Conservation (phyloP, 2,113 vertebrate species). For the Etheostoma spectabile region DNA sequence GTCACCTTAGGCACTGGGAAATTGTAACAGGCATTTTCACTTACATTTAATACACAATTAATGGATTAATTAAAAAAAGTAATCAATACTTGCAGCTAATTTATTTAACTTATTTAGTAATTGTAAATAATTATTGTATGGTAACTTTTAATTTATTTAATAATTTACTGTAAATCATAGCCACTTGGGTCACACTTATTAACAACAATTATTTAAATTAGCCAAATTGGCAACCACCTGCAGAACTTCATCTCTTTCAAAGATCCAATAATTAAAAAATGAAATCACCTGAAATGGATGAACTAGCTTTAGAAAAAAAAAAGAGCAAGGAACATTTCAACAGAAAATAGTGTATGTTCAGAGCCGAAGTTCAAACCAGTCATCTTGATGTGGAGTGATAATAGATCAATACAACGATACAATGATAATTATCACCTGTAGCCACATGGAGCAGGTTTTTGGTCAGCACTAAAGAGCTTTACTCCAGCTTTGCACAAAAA, state of each 20-base stretch:
- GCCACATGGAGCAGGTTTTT: conserved; percentile 28
- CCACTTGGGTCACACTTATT: neutral
- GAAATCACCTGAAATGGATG: neutral
- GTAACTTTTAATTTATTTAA: too few relatives aligned
- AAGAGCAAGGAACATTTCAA: neutral
- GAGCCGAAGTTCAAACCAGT: neutral
- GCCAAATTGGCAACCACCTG: neutral
- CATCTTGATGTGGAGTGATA: neutral
- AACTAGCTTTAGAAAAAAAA: neutral
- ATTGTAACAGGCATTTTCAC: neutral
- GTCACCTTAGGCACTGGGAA: neutral
- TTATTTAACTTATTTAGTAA: too few relatives aligned
- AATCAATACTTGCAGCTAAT: neutral
- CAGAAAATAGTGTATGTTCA: neutral
- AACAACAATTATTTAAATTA: neutral
- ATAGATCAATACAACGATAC: neutral
- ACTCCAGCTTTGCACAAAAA: conserved; percentile 26
- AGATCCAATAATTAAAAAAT: neutral
- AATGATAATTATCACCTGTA: conserved; percentile 6
- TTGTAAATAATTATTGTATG: too few relatives aligned
- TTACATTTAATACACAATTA: neutral
- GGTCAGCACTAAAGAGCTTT: conserved; percentile 26
- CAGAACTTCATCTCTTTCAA: neutral
- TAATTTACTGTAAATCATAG: neutral
- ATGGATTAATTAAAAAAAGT: neutral